phyloP scores from a whole-genome alignment of 2,797 vertebrate genomes.

The Heteromormyrus szaboi region DNA sequence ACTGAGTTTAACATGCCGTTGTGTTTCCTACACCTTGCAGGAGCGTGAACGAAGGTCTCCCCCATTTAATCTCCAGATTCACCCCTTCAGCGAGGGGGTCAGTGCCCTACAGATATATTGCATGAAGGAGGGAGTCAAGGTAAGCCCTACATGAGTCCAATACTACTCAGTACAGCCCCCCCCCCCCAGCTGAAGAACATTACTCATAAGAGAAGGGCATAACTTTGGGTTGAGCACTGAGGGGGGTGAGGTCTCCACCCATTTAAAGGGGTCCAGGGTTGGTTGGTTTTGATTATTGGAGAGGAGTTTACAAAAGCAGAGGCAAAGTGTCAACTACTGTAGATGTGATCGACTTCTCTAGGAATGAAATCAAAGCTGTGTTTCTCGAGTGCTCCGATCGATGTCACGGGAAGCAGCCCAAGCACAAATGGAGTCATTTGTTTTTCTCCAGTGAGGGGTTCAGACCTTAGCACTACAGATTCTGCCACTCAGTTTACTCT shows the following conservation, averaged over 20 bases:
- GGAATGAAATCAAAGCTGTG: neutral
- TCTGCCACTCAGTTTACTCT: neutral
- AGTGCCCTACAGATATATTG: conserved; percentile 98
- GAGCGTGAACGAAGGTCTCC: conserved; percentile 92
- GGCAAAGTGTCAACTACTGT: neutral
- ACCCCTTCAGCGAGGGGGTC: conserved; percentile 93
- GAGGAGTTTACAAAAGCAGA: neutral
- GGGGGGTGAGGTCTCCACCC: neutral
- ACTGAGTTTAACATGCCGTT: neutral
- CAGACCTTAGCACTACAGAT: neutral
- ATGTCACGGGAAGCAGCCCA: neutral
- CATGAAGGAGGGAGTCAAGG: conserved; percentile 98
- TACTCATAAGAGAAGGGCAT: neutral
- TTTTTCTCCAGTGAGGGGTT: neutral
- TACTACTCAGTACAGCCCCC: neutral
- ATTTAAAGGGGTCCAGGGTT: neutral
- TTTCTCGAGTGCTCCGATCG: neutral
- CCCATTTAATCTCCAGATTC: conserved; percentile 92
- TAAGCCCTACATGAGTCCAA: conserved; percentile 38
- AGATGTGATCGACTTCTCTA: neutral
- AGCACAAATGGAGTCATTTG: neutral
- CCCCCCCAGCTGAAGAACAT: neutral
- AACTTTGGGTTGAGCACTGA: neutral
- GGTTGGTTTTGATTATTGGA: neutral
- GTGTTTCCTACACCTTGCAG: conserved; percentile 49